Evolutionary conservation across 2,888 invertebrate species (phyloP), one percentile per base, ranked within the genome.

Genomic region (Stenoptilia bipunctidactyla): DNA sequence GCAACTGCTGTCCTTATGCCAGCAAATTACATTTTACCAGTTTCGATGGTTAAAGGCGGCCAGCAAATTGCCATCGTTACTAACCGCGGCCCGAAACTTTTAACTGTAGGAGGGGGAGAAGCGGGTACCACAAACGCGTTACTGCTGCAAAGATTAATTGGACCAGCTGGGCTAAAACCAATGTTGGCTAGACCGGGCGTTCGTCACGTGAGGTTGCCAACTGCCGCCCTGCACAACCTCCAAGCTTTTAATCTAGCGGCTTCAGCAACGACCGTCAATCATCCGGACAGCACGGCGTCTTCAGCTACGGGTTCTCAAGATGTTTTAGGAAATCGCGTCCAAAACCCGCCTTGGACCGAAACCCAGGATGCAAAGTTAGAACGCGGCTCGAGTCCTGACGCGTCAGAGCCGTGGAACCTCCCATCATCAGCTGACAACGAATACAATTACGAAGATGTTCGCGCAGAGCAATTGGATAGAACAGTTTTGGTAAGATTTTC

Each of bases 21-120:
- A n/a, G 89, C 90, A 0, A 90, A 90, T 62, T 90, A 90, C 52
- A 86, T 91, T 43, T 66, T 91, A 50, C 91, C 91, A 0, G 89
- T 90, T 50, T 90, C 90, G 2, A 86, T 90, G 79, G 86, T 91
- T 43, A 91, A 91, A 66, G 87, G 89, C 6, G 88, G 89, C 1
- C 90, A 90, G 56, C 90, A 90, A 54, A 89, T 90, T 43, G 89
- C 90, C 1, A 90, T 90, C 44, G 89, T 91, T 2, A 90, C 90
- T 3, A 89, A 90, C 47, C 88, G 89, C 5, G 90, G 90, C 43
- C 88, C 68, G 51, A 88, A 67, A 65, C 72, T 74, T 56, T 68
- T 70, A 58, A 86, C 62, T 45, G 87, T 75, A 44, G 70, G 70
- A 0, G 71, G 69, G 2, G 73, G 75, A 0, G 84, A 83, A 38